Evolutionary conservation across 2,888 invertebrate genomes (phyloP), one percentile per base, ranked within the genome.

Genomic region (Leptothorax acervorum): DNA sequence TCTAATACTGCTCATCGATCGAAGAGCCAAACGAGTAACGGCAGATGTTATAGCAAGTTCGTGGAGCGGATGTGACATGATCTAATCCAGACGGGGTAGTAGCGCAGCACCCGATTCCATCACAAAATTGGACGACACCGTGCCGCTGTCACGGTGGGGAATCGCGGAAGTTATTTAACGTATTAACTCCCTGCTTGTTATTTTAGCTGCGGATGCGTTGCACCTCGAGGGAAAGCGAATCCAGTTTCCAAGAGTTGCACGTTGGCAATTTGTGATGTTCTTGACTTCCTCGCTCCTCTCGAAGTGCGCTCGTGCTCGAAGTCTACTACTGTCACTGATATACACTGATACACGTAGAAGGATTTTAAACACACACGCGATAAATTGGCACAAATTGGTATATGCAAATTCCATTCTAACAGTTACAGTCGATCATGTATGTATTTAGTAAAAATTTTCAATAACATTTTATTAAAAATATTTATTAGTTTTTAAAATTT

Each of bases 181-280:
- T 87, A 89, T 90, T 87, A 89, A 82, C 85, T 86, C 79, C 87
- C 70, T 86, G 83, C 84, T 89, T 90, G 90, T 89, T 90, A 88
- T 90, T 89, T 88, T 88, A 85, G 63, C 75, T 71, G 81, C 84
- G 85, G 84, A 85, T 84, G 88, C 88, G 84, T 89, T 82, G 82
- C 62, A 31, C 51, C 65, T 31, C 78, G 81, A 82, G 79, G 88
- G 71, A 81, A 55, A 81, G 62, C 66, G 62, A 81, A 63, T 81
- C 63, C 82, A 87, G 86, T 89, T 88, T 87, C 86, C 84, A 76
- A 86, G 87, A 86, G 87, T 88, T 86, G 82, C 84, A 71, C 60
- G 87, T 85, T 85, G 86, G 85, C 88, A 83, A 88, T 86, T 83
- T 83, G 84, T 82, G 81, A 83, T 87, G 85, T 76, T 84, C 68